Evolutionary conservation across 1,140 invertebrate genomes (phyloP), one percentile per base, ranked within the genome.

Genomic region (Platyscapa corneri): DNA sequence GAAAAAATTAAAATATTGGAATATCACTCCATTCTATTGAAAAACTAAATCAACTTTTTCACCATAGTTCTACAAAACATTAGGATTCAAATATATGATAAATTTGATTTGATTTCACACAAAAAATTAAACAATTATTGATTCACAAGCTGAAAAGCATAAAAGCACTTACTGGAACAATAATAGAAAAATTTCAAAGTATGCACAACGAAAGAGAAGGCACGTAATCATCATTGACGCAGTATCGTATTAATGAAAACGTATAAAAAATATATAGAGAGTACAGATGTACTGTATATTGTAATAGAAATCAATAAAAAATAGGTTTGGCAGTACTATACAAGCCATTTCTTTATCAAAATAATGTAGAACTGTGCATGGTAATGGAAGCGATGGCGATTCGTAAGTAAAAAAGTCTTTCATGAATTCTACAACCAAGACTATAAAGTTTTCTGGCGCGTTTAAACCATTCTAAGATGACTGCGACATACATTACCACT

Each of bases 381-480:
- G 20, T 5, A 8, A 16, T 10, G 42, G 60, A n/a, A n/a, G n/a
- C n/a, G n/a, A n/a, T n/a, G 37, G 34, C 37, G 27, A 80, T 65
- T 37, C 20, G 23, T 12, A 70, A 70, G 46, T 46, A 81, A 81
- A 81, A 81, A 81, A 39, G 20, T 65, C 79, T 81, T 81, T 81
- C 79, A 81, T 65, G 49, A 56, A 56, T 49, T 32, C 74, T 37
- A 32, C 27, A 27, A 12, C 2, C 14, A 27, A 30, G 74, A 46
- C 74, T 75, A 42, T 74, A 75, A 75, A n/a, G 6, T 75, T 75
- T 46, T 18, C 39, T 0, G 49, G 53, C 16, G 67, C n/a, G 39
- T 72, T 72, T 34, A 27, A 49, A 32, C 1, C 53, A 42, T 27
- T 30, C 76, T 23, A 18, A 20, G 30, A 60, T 37, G 76, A 60